Evolutionary conservation across 1,140 invertebrate species (phyloP), one percentile per base, ranked within the genome.

Genomic region (Saxidomus purpurata): DNA sequence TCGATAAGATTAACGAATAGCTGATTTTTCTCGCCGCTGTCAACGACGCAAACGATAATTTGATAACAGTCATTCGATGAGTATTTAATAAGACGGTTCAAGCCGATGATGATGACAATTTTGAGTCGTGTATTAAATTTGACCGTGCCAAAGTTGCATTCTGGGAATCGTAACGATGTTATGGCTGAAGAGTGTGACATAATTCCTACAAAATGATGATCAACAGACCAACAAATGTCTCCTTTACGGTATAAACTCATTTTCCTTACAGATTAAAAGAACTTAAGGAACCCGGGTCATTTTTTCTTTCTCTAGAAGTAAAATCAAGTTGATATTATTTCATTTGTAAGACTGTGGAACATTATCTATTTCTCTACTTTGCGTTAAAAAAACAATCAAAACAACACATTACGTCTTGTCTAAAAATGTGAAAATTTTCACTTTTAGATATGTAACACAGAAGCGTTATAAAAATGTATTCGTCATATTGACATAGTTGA

Each of bases 111-210:
- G 47, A 79, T 52, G 49, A 79, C 76, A 28, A 31, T 79, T 40
- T 79, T n/a, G 31, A 17, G 25, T 19, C 13, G 43, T 11, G 47
- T 17, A 79, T 79, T 52, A 52, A 79, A 55, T 79, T 55, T 52
- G 76, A 79, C 76, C 49, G 43, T 36, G 31, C 49, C 76, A 59
- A 55, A 52, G 28, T 22, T 59, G 49, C 43, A 79, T 79, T 13
- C 47, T 49, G 76, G 76, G 76, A 79, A 55, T 17, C 55, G 49
- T 79, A 52, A 79, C n/a, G 15, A 31, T 36, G 47, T 36, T 31
- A 79, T 55, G 43, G 36, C 22, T 6, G n/a, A 19, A 63, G 25
- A 8, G 8, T 28, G 25, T n/a, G 59, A 28, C 59, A 8, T 63
- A 63, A 63, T 63, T 63, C 25, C n/a, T n/a, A 8, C 59, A n/a